Conservation (phyloP, 2,797 vertebrate genomes). For the Pseudopleuronectes americanus region DNA sequence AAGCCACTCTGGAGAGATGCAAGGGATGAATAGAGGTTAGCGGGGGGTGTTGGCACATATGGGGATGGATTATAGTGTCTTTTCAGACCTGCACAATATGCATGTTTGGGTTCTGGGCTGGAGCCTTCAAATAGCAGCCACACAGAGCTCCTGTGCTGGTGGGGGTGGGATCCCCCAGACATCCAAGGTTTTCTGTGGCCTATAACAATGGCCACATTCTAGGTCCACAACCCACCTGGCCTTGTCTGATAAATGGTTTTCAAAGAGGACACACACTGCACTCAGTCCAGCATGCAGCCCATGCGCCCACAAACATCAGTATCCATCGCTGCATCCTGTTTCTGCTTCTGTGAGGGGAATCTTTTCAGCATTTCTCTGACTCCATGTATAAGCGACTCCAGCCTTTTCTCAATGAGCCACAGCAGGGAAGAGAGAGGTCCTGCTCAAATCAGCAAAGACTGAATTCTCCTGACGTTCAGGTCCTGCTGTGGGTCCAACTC, state of each 20-base stretch:
- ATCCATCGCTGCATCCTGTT: slow-evolving; percentile 17
- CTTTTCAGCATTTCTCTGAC: slow-evolving; percentile 31
- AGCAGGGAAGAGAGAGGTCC: not conserved
- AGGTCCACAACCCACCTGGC: slow-evolving; percentile 78
- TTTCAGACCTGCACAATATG: slow-evolving; percentile 80
- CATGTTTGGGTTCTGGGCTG: slow-evolving; percentile 74
- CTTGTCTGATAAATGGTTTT: slow-evolving; percentile 78
- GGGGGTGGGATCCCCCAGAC: slow-evolving; percentile 58
- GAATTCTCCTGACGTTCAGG: not conserved
- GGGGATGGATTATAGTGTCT: slow-evolving; percentile 79
- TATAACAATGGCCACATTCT: slow-evolving; percentile 79
- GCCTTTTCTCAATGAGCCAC: not conserved
- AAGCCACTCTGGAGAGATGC: slow-evolving; percentile 70
- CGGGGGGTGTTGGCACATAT: slow-evolving; percentile 65
- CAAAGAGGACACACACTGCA: slow-evolving; percentile 58
- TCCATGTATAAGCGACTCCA: not conserved
- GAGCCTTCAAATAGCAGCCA: slow-evolving; percentile 58
- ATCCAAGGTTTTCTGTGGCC: slow-evolving; percentile 67
- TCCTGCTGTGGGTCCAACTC: not conserved
- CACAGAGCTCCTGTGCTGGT: slow-evolving; percentile 57
- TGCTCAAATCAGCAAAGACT: not conserved
- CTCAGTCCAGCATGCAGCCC: slow-evolving; percentile 39
- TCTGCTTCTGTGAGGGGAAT: slow-evolving; percentile 8
- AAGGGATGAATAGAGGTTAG: slow-evolving; percentile 74
- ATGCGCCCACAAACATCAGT: slow-evolving; percentile 39